Percentiles rank a stretch among this genome's conserved stretches.
Conservation (phyloP, 2,797 vertebrate species). For the Gadopsis marmoratus region DNA sequence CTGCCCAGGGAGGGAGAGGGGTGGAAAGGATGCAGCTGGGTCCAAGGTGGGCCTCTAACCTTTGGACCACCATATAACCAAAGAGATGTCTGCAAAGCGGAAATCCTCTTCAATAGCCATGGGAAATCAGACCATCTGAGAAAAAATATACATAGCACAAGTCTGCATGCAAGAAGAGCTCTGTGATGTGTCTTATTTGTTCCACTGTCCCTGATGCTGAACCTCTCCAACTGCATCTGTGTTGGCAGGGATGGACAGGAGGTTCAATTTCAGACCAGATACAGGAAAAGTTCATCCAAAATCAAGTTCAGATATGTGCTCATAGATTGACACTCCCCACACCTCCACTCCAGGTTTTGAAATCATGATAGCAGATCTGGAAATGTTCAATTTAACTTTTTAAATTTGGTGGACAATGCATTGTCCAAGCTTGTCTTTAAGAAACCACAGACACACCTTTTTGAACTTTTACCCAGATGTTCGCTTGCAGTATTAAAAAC, state of each 20-base stretch:
- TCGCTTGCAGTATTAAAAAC: background rate
- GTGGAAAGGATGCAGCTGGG: slow-evolving; percentile 75
- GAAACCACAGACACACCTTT: background rate
- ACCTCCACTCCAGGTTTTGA: background rate
- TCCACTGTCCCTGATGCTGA: too few relatives aligned
- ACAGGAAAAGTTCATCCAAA: background rate
- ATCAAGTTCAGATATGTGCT: slow-evolving; percentile 3
- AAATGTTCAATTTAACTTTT: background rate
- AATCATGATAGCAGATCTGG: background rate
- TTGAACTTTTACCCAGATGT: slow-evolving; percentile 36
- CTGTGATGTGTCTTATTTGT: too few relatives aligned
- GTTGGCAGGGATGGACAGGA: background rate
- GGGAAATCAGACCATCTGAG: slow-evolving; percentile 52
- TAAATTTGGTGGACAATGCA: background rate
- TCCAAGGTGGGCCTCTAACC: slow-evolving; percentile 66
- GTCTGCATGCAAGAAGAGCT: slow-evolving; percentile 23
- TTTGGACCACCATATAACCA: slow-evolving; percentile 51
- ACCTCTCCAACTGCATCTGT: background rate
- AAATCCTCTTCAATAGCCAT: slow-evolving; percentile 70
- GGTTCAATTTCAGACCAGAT: background rate
- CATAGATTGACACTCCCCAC: background rate
- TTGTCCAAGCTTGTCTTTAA: background rate
- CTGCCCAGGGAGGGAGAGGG: slow-evolving; percentile 40
- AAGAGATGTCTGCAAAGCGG: slow-evolving; percentile 65
- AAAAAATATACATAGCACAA: background rate